Evolutionary conservation across 2,888 invertebrate genomes (phyloP), one percentile per base, ranked within the genome.

Genomic region (Macrosoma leucophasiata): DNA sequence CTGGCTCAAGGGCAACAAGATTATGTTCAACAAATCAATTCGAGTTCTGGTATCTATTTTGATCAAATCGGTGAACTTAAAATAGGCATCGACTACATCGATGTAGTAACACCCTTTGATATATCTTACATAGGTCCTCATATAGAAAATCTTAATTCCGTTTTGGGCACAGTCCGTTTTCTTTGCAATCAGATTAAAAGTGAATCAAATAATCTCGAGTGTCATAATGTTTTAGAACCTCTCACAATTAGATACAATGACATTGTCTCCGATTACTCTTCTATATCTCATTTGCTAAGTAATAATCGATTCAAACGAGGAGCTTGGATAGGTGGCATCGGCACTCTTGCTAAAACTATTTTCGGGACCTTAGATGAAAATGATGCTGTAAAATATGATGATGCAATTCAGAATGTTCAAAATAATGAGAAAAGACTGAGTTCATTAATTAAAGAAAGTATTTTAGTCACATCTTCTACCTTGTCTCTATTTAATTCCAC

Each of bases 301-400:
- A 26, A 10, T 6, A 19, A 21, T 14, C 13, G 19, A 27, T 9
- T 1, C 18, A 26, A 25, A 24, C 48, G 48, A 32, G 35, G 48
- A 17, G 48, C 48, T n/a, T 43, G 41, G 41, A 29, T 57, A 31
- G 43, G 51, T 23, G 46, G 30, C 3, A 25, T 46, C 3, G 52
- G 54, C 1, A 36, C 45, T 2, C 26, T 46, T 10, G 47, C 52
- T 8, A 55, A 54, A 39, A 34, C 46, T 8, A 39, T 58, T 3
- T 46, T 49, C 12, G 56, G 56, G 11, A 50, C 45, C 5, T 28
- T 57, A 13, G 55, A 56, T 31, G 46, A 49, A 26, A 33, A 54
- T 15, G 52, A 55, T 38, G 55, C 42, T 2, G 32, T 43, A 29
- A 50, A 36, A 23, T 57, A 50, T 24, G 41, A 50, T 26, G 30